phyloP scores from a whole-genome alignment of 2,888 invertebrate genomes.

The Nasonovia ribisnigri region DNA sequence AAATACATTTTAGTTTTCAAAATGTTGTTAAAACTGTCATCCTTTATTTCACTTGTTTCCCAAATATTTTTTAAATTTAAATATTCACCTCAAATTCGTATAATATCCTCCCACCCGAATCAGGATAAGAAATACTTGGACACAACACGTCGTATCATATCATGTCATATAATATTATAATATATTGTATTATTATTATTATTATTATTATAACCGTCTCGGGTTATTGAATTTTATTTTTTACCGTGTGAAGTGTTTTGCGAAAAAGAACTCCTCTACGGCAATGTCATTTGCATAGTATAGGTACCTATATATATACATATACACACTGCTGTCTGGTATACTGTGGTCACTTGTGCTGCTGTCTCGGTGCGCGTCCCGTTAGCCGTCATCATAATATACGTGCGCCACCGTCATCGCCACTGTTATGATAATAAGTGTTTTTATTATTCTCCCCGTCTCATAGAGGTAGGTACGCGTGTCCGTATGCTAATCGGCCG shows the following conservation, averaged over 20 bases:
- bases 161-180: neutral
- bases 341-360: neutral
- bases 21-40: neutral
- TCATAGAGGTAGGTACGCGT: neutral
- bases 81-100: neutral
- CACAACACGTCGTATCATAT: neutral
- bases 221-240: conserved; percentile 9
- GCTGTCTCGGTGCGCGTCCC: neutral
- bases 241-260: neutral
- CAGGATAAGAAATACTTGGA: neutral
- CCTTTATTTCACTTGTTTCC: no score
- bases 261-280: neutral
- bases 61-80: neutral
- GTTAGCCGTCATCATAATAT: conserved; percentile 8
- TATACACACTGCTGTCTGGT: no score
- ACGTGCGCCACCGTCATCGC: neutral
- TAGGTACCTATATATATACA: no score
- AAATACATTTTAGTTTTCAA: neutral
- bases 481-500: conserved; percentile 42
- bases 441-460: conserved; percentile 29
- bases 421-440: conserved; percentile 4
- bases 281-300: neutral
- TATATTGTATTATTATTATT: neutral
- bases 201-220: neutral
- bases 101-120: neutral